A percentile compares a stretch with the other conserved stretches of the same genome.
These are phyloP conservation scores for Corythaixoides concolor DNA, from an alignment of 2,113 vertebrate species.

Conservation along the genomic window DNA sequence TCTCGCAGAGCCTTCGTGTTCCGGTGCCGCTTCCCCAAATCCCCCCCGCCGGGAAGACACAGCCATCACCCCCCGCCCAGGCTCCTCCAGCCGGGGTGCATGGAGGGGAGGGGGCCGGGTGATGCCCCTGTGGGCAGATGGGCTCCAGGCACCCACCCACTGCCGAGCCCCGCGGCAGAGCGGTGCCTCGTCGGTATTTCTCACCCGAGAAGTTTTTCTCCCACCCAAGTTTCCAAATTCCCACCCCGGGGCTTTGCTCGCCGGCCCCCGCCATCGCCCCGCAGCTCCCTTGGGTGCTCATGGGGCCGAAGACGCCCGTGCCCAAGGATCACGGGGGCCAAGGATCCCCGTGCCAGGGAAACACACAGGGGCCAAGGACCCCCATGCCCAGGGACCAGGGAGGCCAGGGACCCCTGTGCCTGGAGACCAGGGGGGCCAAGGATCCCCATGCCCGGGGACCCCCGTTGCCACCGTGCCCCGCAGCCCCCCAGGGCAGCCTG, in stretches of 20 bases:
- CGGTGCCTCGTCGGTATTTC: fast-evolving
- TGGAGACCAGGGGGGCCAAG: too few relatives aligned
- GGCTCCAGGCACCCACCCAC: too few relatives aligned
- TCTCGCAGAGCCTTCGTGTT: not conserved
- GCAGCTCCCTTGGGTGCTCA: not conserved
- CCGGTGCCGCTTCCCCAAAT: not conserved
- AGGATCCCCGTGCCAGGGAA: too few relatives aligned
- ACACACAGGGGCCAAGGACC: too few relatives aligned
- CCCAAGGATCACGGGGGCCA: too few relatives aligned
- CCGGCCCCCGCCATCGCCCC: too few relatives aligned
- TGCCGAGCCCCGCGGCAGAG: too few relatives aligned
- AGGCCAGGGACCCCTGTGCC: not conserved
- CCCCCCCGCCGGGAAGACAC: fast-evolving
- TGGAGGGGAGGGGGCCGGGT: not conserved
- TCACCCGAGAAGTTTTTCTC: not conserved
- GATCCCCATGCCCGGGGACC: too few relatives aligned
- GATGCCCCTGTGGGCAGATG: not conserved
- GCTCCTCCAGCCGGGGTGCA: not conserved
- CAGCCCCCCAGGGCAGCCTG: not conserved
- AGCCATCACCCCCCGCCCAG: not conserved
- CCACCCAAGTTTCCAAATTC: fast-evolving
- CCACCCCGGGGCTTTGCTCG: not conserved
- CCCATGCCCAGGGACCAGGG: fast-evolving
- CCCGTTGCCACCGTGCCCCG: not conserved
- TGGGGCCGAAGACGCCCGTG: not conserved